Percentiles rank a stretch among this genome's conserved stretches.
Conservation (phyloP, 2,113 vertebrate species). For the Rynchops niger region DNA sequence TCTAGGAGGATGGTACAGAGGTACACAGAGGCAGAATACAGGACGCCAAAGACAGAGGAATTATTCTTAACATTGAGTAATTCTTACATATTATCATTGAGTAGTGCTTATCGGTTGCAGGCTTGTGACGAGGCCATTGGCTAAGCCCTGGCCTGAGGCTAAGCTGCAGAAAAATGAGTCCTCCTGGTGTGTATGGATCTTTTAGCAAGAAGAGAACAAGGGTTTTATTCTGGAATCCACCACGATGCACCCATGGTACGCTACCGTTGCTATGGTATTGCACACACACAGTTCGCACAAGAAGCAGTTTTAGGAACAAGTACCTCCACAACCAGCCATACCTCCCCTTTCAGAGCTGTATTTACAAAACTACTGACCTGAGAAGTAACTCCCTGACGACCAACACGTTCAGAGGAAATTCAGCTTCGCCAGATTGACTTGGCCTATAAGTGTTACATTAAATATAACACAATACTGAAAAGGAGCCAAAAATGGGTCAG, state of each 20-base stretch:
- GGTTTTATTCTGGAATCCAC: neutral
- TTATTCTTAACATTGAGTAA: neutral
- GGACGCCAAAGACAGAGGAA: neutral
- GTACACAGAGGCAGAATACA: neutral
- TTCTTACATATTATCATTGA: neutral
- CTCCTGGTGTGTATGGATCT: neutral
- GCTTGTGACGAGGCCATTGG: neutral
- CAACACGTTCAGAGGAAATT: constrained; percentile 22
- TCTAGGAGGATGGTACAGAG: neutral
- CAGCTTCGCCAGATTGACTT: constrained; percentile 9
- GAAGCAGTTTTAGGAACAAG: neutral
- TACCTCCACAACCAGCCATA: neutral
- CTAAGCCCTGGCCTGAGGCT: neutral
- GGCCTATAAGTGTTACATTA: neutral
- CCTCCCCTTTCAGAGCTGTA: neutral
- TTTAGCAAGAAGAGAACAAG: neutral
- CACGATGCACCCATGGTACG: fast-evolving
- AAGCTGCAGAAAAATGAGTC: neutral
- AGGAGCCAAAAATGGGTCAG: constrained; percentile 38
- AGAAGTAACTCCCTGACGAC: constrained; percentile 18
- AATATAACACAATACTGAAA: constrained; percentile 59
- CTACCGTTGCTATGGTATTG: neutral
- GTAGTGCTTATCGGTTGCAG: neutral
- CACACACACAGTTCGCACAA: neutral
- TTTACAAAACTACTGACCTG: neutral